Evolutionary conservation across 1,140 invertebrate species (phyloP).

Genomic region (Lethrus apterus): DNA sequence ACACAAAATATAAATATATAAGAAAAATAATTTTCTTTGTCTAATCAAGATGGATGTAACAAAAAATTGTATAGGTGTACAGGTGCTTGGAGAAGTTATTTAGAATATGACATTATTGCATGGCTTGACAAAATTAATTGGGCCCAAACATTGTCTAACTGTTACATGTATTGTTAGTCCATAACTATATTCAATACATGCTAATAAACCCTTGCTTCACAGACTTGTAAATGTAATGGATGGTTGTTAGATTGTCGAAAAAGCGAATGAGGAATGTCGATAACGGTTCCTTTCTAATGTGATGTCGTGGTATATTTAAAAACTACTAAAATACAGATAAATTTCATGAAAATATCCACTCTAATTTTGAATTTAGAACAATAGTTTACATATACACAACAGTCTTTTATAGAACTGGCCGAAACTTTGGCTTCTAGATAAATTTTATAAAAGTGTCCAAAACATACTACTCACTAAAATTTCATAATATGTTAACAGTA

Average conservation of each 20-base stretch:
- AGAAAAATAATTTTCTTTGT: too few relatives aligned
- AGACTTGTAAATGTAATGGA: too few relatives aligned
- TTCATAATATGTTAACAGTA: constrained; percentile 22
- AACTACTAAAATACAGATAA: constrained; percentile 14
- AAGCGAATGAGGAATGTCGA: constrained; percentile 22
- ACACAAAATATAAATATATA: too few relatives aligned
- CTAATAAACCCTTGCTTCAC: too few relatives aligned
- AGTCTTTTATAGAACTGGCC: constrained; percentile 41
- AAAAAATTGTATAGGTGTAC: too few relatives aligned
- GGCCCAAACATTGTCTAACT: too few relatives aligned
- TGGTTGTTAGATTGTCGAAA: constrained; percentile 27
- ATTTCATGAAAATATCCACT: constrained; percentile 22
- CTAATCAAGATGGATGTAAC: too few relatives aligned
- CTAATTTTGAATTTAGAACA: constrained; percentile 40
- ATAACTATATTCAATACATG: too few relatives aligned
- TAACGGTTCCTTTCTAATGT: constrained; percentile 24
- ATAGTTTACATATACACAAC: constrained; percentile 42
- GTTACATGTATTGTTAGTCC: too few relatives aligned
- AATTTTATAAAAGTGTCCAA: constrained; percentile 37
- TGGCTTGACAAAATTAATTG: too few relatives aligned
- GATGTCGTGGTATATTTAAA: constrained; percentile 18
- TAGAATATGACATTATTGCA: too few relatives aligned
- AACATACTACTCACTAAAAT: constrained; percentile 35
- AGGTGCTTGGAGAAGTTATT: too few relatives aligned
- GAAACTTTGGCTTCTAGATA: constrained; percentile 41